phyloP scores from a whole-genome alignment of 2,888 invertebrate species.

The Drosophila buzzatii region DNA sequence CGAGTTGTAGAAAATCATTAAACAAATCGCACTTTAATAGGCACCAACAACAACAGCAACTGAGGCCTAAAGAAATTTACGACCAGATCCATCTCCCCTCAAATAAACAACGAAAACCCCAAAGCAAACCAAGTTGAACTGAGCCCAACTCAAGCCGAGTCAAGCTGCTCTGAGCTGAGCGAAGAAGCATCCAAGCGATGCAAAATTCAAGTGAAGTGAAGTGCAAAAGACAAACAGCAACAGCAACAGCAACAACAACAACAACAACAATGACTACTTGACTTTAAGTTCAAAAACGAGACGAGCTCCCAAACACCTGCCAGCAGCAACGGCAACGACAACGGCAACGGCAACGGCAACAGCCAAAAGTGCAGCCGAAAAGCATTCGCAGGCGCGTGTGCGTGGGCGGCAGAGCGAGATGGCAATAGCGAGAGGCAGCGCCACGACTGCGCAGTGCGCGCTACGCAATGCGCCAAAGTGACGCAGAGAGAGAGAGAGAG shows the following conservation, averaged over 20 bases:
- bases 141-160: slow-evolving; percentile 37
- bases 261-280: slow-evolving; percentile 72
- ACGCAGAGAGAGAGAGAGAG: slow-evolving; percentile 21
- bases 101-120: slow-evolving; percentile 22
- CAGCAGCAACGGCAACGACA: slow-evolving; percentile 9
- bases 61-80: slow-evolving; percentile 70
- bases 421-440: slow-evolving; percentile 22
- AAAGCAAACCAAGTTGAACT: slow-evolving; percentile 56
- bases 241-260: slow-evolving; percentile 66
- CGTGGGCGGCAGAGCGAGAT: slow-evolving; percentile 51
- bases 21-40: slow-evolving; percentile 84
- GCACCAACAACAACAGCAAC: slow-evolving; percentile 50
- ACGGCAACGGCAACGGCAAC: slow-evolving; percentile 1
- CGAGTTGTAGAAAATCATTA: slow-evolving; percentile 81
- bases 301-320: slow-evolving; percentile 60
- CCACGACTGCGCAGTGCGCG: slow-evolving; percentile 33
- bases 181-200: slow-evolving; percentile 77
- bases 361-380: slow-evolving; percentile 62
- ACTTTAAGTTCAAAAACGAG: slow-evolving; percentile 65
- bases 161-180: slow-evolving; percentile 33
- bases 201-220: slow-evolving; percentile 82
- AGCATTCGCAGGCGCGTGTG: slow-evolving; percentile 48
- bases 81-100: slow-evolving; percentile 40
- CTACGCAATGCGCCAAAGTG: slow-evolving; percentile 43
- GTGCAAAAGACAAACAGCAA: slow-evolving; percentile 72